Percentiles rank a stretch among this genome's conserved stretches.
These are phyloP conservation scores for Aspiorhynchus laticeps DNA, from an alignment of 2,113 vertebrate species.

Conservation along the genomic window DNA sequence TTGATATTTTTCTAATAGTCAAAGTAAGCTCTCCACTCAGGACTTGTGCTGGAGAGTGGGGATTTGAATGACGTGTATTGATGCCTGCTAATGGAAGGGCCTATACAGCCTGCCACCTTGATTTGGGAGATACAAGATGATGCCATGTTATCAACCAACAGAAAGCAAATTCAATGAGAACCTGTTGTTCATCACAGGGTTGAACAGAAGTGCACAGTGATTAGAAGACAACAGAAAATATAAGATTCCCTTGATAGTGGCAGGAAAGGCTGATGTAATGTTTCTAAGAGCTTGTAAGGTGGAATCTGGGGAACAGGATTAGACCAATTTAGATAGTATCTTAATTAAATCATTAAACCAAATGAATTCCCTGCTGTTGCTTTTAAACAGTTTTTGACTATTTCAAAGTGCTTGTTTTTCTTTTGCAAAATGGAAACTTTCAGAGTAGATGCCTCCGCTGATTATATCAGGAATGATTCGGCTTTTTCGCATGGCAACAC, in stretches of 20 bases:
- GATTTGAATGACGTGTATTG: conserved; percentile 46
- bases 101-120: conserved; percentile 6
- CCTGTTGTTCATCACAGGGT: background rate
- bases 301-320: conserved; percentile 31
- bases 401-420: background rate
- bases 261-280: conserved; percentile 26
- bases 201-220: background rate
- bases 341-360: conserved; percentile 21
- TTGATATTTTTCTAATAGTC: conserved; percentile 52
- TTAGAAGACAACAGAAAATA: conserved; percentile 3
- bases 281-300: conserved; percentile 16
- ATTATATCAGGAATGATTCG: background rate
- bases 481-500: background rate
- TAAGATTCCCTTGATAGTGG: background rate
- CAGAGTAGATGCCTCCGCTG: background rate
- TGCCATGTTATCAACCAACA: conserved; percentile 20
- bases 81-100: conserved; percentile 35
- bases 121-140: conserved; percentile 6
- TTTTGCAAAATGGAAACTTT: background rate
- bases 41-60: conserved; percentile 9
- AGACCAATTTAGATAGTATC: conserved; percentile 21
- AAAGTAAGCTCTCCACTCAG: conserved; percentile 23
- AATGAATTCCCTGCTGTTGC: background rate
- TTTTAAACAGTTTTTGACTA: background rate
- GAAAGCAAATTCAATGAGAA: background rate